phyloP scores from a whole-genome alignment of 2,797 vertebrate species.

The Acrossocheilus wenchowensis region DNA sequence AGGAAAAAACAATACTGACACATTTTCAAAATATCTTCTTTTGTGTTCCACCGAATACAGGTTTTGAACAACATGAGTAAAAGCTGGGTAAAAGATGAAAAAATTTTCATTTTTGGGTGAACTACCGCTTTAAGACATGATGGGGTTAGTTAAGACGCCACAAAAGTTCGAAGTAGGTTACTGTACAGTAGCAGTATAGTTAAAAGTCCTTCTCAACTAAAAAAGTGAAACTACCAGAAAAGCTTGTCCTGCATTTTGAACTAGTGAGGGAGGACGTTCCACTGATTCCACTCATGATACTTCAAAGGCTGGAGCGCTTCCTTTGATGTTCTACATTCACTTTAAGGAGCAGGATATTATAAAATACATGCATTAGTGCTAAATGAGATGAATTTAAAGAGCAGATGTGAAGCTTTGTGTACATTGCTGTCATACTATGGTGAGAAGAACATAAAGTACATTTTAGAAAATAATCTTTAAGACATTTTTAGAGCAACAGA shows the following conservation, averaged over 20 bases:
- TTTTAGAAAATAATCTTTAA: slow-evolving; percentile 6
- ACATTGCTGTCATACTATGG: slow-evolving; percentile 23
- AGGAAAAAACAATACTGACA: no score
- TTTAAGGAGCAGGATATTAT: slow-evolving; percentile 80
- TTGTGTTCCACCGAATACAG: background rate
- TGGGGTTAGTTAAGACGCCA: background rate
- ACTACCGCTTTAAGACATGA: background rate
- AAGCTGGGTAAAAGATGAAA: background rate
- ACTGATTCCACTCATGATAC: slow-evolving; percentile 83
- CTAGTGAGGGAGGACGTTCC: slow-evolving; percentile 60
- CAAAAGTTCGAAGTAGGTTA: slow-evolving; percentile 33
- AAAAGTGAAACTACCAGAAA: slow-evolving; percentile 54
- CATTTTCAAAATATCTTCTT: background rate
- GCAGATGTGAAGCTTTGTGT: slow-evolving; percentile 26
- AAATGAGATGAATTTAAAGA: slow-evolving; percentile 46
- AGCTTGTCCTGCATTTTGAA: slow-evolving; percentile 58
- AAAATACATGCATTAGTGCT: slow-evolving; percentile 72
- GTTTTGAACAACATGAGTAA: background rate
- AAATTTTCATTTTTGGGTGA: background rate
- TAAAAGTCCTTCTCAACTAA: slow-evolving; percentile 45
- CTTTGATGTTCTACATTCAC: slow-evolving; percentile 85
- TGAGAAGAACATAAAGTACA: background rate
- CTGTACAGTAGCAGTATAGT: slow-evolving; percentile 22
- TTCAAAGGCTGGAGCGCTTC: slow-evolving; percentile 82
- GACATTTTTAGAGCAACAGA: slow-evolving; percentile 1